Base-by-base conservation (phyloP, 2,113 vertebrate species). In the Polypterus senegalus region DNA sequence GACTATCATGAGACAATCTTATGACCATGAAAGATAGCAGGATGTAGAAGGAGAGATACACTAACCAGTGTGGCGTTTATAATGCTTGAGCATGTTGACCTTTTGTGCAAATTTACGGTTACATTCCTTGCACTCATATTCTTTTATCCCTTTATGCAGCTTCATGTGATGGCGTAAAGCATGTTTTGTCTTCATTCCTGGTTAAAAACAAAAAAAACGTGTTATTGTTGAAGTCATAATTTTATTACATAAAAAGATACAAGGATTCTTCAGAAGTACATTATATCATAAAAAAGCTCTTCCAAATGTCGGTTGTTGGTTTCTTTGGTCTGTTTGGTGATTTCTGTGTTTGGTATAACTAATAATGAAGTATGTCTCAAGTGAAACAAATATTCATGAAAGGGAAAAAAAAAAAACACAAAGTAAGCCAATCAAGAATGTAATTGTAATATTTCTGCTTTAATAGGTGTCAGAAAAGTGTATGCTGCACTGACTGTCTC, bases 141-240 rank as follows among this genome's bases (percentile, higher is more conserved):
- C 96, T 66, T 98, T 98, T 74, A 98, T 99, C 60, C 96, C 96
- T 69, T 97, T 99, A 77, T 99, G 96, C 8, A 99, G 88, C 77
- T 99, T 99, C 96, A 99, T 99, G 81, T 99, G 96, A 78, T 99
- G 96, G 61, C 96, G 83, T 65, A 99, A 85, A 0, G 96, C 96
- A 1, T 99, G 96, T 63, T 98, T 99, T n/a, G 96, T 98, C 79
- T 99, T 99, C 96, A 99, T 98, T 60, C 96, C 96, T 99, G 67
- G 5, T 44, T 61, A n/a, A 5, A 59, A 6, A 64, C 10, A 66
- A 27, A 27, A 27, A 70, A 49, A 61, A 3, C 49, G 9, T 1
- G 11, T 49, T 3, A 55, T 43, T 64, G 46, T 1, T 3, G 56
- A 46, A 10, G 44, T 51, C 9, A 51, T 9, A 51, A 7, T 51